These are phyloP conservation scores for Pantelozetes paolii DNA, from an alignment of 2,888 invertebrate genomes.

Conservation along the genomic window DNA sequence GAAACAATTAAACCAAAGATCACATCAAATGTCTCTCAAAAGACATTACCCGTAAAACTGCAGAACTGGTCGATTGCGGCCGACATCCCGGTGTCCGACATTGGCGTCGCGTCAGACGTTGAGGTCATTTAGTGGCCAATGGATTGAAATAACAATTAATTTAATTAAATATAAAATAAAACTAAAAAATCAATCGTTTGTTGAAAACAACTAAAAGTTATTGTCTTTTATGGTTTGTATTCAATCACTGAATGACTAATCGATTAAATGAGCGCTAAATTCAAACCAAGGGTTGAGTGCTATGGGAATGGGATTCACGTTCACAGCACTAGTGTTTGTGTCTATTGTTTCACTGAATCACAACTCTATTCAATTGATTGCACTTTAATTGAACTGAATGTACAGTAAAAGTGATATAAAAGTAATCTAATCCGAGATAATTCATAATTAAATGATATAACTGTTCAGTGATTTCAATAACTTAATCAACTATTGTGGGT, in stretches of 20 bases:
- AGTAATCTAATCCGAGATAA: no score
- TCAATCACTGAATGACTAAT: constrained; percentile 11
- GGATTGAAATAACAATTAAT: neutral
- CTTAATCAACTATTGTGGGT: no score
- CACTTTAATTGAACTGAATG: no score
- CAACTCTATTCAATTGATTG: no score
- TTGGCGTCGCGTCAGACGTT: constrained; percentile 38
- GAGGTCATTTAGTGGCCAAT: constrained; percentile 41
- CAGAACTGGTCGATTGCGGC: constrained; percentile 46
- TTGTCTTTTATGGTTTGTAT: constrained; percentile 13
- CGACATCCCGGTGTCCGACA: no score
- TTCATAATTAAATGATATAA: no score
- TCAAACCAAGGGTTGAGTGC: no score
- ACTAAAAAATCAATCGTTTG: neutral
- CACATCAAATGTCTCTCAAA: neutral
- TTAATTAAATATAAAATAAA: neutral
- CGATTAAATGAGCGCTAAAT: constrained; percentile 16
- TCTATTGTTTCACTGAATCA: no score
- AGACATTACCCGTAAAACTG: constrained; percentile 45
- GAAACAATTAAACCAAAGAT: neutral
- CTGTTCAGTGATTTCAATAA: no score
- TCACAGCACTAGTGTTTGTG: no score
- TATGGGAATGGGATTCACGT: no score
- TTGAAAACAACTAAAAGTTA: constrained; percentile 10
- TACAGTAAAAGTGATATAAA: no score